Evolutionary conservation across 2,113 vertebrate species (phyloP).

Genomic region (Amazona guildingii): DNA sequence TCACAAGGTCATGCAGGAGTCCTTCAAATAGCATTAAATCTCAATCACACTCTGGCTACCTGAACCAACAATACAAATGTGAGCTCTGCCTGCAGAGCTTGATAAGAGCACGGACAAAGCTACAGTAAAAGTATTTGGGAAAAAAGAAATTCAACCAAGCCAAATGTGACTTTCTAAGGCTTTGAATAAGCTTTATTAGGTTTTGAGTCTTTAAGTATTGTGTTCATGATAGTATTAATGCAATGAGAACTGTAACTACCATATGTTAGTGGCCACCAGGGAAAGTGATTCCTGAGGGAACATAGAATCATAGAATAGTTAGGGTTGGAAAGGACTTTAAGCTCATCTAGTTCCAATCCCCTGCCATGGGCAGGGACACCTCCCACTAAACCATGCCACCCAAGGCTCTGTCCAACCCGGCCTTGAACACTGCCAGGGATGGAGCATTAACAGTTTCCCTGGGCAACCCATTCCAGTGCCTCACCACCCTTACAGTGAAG

Average conservation of each 20-base stretch:
- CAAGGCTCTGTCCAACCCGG: too few species aligned
- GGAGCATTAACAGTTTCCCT: too few species aligned
- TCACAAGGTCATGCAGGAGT: neutral
- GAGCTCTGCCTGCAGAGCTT: neutral
- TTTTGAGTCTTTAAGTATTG: neutral
- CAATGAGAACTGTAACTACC: neutral
- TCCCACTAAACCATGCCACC: too few species aligned
- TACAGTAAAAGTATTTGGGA: neutral
- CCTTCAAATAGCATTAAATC: neutral
- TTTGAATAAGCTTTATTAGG: neutral
- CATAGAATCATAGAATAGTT: too few species aligned
- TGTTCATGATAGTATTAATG: neutral
- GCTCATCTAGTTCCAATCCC: too few species aligned
- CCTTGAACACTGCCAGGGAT: too few species aligned
- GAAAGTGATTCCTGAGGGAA: neutral
- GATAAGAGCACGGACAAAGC: neutral
- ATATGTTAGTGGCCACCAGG: neutral
- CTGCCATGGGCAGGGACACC: too few species aligned
- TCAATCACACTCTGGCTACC: neutral
- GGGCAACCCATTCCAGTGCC: too few species aligned
- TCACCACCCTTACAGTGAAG: too few species aligned
- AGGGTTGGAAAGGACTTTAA: too few species aligned
- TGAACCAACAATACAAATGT: neutral
- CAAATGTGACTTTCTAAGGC: neutral
- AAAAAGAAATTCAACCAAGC: neutral